Evolutionary conservation across 2,113 vertebrate genomes (phyloP).

Genomic region (Macroglossus sobrinus): DNA sequence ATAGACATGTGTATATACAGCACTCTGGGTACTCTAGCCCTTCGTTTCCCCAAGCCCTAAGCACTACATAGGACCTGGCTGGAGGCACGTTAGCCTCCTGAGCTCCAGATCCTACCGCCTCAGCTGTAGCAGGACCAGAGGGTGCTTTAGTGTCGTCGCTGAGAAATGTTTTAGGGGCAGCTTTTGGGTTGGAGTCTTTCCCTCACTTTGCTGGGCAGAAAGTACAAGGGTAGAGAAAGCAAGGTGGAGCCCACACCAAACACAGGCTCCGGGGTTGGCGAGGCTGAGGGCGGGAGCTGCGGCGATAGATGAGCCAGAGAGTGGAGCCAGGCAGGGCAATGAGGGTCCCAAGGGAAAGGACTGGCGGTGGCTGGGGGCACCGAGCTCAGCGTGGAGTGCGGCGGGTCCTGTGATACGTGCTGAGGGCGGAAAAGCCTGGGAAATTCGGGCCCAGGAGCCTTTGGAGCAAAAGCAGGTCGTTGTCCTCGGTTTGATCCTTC

Average conservation of each 20-base stretch:
- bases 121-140: not conserved
- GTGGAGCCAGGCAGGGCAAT: not conserved
- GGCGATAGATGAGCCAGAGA: not conserved
- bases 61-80: not conserved
- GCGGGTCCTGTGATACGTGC: not conserved
- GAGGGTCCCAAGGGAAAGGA: not conserved
- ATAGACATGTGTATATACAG: fast-evolving
- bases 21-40: not conserved
- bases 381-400: not conserved
- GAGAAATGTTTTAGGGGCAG: not conserved
- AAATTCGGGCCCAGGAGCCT: not conserved
- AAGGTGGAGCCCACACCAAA: not conserved
- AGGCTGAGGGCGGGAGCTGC: not conserved
- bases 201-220: not conserved
- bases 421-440: not conserved
- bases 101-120: not conserved
- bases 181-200: not conserved
- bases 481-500: not conserved
- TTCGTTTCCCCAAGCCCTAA: not conserved
- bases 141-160: not conserved
- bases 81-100: not conserved
- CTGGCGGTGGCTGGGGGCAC: not conserved
- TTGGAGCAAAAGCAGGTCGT: not conserved
- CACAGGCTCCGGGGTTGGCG: not conserved
- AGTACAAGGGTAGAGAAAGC: not conserved